These are phyloP conservation scores for Capreolus pygargus DNA, from an alignment of 2,113 vertebrate species.

Conservation along the genomic window DNA sequence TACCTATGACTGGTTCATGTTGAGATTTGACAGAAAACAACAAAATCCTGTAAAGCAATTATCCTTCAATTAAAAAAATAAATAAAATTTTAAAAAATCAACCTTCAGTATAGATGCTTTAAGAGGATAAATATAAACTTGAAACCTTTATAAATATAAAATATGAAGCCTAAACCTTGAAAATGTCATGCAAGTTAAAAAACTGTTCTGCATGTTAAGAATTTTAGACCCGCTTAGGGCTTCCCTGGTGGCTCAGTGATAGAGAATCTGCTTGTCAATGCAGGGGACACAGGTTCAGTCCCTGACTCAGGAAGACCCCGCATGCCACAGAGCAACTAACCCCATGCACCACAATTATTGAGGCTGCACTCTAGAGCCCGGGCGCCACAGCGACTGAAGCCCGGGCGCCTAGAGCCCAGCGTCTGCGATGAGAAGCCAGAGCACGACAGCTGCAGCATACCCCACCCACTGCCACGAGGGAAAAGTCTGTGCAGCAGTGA, in stretches of 20 bases:
- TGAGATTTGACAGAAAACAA: not conserved
- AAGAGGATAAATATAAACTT: slow-evolving; percentile 30
- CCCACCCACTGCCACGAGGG: not conserved
- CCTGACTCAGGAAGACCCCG: not conserved
- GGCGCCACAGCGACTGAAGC: not conserved
- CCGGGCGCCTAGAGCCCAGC: accelerated
- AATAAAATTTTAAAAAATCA: not conserved
- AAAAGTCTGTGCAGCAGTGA: not conserved
- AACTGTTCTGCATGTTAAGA: not conserved
- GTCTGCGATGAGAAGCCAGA: not conserved
- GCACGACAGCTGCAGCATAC: not conserved
- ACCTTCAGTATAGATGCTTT: not conserved
- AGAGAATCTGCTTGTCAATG: not conserved
- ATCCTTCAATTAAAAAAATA: not conserved
- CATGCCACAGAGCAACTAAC: not conserved
- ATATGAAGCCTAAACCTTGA: not conserved
- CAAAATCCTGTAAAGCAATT: not conserved
- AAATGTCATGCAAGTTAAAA: slow-evolving; percentile 21
- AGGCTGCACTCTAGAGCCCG: not conserved
- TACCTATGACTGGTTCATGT: not conserved
- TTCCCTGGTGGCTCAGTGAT: not conserved
- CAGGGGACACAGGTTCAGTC: not conserved
- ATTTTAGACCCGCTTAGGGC: not conserved
- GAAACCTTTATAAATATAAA: not conserved
- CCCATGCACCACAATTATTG: not conserved